A percentile compares a stretch with the other conserved stretches of the same genome.
phyloP scores from a whole-genome alignment of 2,113 vertebrate species.

The Oceanodroma tethys region DNA sequence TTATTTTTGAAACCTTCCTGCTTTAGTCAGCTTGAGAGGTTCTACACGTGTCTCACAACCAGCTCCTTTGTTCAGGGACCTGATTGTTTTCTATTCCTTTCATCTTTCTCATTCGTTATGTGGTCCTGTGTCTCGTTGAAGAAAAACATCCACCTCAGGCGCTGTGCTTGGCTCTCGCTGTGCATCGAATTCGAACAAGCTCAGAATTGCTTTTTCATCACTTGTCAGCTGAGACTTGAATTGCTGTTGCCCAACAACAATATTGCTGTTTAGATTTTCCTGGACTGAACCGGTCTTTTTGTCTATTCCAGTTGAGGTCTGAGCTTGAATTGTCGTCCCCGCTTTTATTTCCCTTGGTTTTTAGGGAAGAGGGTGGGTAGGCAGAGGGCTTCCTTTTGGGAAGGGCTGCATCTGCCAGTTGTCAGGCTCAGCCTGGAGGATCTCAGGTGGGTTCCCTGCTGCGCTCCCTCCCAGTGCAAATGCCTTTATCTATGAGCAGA shows the following conservation, averaged over 20 bases:
- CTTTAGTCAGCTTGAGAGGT: not conserved
- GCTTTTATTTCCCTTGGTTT: not conserved
- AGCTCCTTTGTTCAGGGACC: not conserved
- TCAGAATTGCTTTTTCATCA: not conserved
- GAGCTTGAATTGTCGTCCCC: not conserved
- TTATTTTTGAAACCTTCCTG: not conserved
- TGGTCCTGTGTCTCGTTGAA: not conserved
- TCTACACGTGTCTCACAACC: not conserved
- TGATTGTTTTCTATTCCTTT: not conserved
- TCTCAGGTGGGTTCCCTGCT: not conserved
- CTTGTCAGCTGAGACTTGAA: not conserved
- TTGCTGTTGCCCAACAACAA: not conserved
- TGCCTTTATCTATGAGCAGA: not conserved
- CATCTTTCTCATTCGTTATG: not conserved
- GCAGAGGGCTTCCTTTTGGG: not conserved
- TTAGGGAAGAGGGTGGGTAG: not conserved
- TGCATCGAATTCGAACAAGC: not conserved
- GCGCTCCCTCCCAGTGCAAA: not conserved
- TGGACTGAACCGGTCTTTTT: not conserved
- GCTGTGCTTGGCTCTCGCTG: not conserved
- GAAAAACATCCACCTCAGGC: not conserved
- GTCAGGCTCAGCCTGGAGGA: not conserved
- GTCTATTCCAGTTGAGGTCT: not conserved
- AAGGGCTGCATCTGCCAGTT: not conserved
- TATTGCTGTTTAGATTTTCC: not conserved